Evolutionary conservation across 2,797 vertebrate species (phyloP), one percentile per base, ranked within the genome.

Genomic region (Varecia variegata): DNA sequence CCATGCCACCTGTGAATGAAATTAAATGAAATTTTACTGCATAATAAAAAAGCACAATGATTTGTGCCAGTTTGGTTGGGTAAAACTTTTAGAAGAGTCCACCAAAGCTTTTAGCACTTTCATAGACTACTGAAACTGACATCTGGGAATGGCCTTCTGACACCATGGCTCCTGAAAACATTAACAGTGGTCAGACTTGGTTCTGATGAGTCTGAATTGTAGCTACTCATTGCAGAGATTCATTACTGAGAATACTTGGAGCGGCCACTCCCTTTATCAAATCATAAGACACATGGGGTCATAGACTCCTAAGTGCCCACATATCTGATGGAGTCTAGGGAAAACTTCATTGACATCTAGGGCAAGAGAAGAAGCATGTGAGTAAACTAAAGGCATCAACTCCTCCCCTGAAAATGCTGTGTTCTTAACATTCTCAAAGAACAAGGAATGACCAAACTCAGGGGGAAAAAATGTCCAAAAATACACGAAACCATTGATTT

Each of bases 401-500:
- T 54, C 60, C 54, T 50, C 40, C 43, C 17, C 47, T 56, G 50
- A 90, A 10, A n/a, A 77, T 18, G 20, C 30, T 58, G 43, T 67
- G 20, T 47, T 70, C 62, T 67, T 62, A 70, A 80, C 27, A 92
- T 74, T 38, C n/a, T 74, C 70, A n/a, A 89, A 86, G 86, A 92
- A 45, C 32, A 88, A 80, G 60, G n/a, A 94, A 84, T 25, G 35
- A 85, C 17, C 23, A 68, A 93, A 96, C 14, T 77, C 27, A 56
- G 84, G 32, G 32, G 0, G 7, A 56, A 74, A 54, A 56, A 21
- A 38, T n/a, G 47, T 50, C 87, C 74, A 32, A 56, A 77, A 60
- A 82, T 54, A 86, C 60, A 91, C 17, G 21, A 89, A 93, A 92
- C 77, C 93, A 92, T n/a, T 32, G 30, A 90, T 70, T 84, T 93